Evolutionary conservation across 2,888 invertebrate species (phyloP).

Genomic region (Diarsia dahlii): DNA sequence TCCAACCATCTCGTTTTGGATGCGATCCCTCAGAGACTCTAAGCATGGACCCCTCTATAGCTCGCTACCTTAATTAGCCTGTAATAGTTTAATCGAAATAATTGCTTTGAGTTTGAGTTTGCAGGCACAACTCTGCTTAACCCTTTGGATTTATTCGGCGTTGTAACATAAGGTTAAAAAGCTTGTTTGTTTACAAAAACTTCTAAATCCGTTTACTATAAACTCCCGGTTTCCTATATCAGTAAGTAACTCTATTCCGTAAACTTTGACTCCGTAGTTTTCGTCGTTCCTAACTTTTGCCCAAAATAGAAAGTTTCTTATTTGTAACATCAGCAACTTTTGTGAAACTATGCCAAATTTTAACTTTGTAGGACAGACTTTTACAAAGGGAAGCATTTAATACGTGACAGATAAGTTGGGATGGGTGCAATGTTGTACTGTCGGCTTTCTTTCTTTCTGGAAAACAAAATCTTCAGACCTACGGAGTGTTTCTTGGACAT

Average conservation of each 20-base stretch:
- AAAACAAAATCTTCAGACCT: not conserved
- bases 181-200: conserved; percentile 6
- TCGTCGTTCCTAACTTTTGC: conserved; percentile 13
- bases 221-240: not conserved
- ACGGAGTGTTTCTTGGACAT: too few species aligned
- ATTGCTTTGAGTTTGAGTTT: too few species aligned
- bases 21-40: too few species aligned
- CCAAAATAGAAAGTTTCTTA: conserved; percentile 39
- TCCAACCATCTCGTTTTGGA: too few species aligned
- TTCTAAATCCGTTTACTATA: not conserved
- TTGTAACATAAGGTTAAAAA: too few species aligned
- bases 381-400: conserved; percentile 37
- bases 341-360: conserved; percentile 49
- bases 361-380: conserved; percentile 21
- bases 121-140: too few species aligned
- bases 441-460: not conserved
- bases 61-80: too few species aligned
- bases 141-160: too few species aligned
- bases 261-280: conserved; percentile 27
- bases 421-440: not conserved
- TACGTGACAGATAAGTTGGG: conserved; percentile 19
- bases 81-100: too few species aligned
- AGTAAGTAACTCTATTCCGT: not conserved
- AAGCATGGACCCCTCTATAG: too few species aligned
- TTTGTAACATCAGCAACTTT: conserved; percentile 35